phyloP scores from a whole-genome alignment of 2,113 vertebrate species.

The Apodemus sylvaticus region DNA sequence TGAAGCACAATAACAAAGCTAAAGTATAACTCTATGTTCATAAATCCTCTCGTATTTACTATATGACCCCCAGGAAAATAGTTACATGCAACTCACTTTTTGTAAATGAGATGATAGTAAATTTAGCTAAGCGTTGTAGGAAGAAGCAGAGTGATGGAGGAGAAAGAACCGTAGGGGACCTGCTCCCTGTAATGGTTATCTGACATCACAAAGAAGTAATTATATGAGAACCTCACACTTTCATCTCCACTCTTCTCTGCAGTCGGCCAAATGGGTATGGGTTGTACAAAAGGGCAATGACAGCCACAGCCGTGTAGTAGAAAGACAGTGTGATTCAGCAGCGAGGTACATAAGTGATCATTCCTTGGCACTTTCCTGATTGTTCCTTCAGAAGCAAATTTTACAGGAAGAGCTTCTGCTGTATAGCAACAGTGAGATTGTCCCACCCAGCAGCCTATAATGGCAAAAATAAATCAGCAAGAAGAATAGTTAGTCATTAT shows the following conservation, averaged over 20 bases:
- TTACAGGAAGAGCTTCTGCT: neutral
- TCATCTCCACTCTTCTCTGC: neutral
- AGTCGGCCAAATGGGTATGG: neutral
- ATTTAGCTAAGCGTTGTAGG: neutral
- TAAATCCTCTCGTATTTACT: neutral
- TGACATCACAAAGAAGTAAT: neutral
- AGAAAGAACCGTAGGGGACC: neutral
- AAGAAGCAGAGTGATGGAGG: neutral
- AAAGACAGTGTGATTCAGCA: neutral
- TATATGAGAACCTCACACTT: neutral
- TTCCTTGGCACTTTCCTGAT: neutral
- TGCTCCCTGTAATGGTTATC: neutral
- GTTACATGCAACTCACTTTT: neutral
- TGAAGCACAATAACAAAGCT: neutral
- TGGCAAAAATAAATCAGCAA: neutral
- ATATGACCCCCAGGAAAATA: neutral
- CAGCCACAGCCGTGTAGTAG: neutral
- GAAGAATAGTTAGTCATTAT: neutral
- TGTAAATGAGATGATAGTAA: neutral
- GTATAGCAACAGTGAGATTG: neutral
- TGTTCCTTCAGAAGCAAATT: neutral
- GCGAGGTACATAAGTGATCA: rapidly evolving
- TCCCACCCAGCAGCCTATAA: neutral
- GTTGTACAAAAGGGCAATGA: neutral
- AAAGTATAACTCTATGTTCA: neutral